Base-by-base conservation (phyloP, 2,888 invertebrate species). In the Tubiluchus corallicola region DNA sequence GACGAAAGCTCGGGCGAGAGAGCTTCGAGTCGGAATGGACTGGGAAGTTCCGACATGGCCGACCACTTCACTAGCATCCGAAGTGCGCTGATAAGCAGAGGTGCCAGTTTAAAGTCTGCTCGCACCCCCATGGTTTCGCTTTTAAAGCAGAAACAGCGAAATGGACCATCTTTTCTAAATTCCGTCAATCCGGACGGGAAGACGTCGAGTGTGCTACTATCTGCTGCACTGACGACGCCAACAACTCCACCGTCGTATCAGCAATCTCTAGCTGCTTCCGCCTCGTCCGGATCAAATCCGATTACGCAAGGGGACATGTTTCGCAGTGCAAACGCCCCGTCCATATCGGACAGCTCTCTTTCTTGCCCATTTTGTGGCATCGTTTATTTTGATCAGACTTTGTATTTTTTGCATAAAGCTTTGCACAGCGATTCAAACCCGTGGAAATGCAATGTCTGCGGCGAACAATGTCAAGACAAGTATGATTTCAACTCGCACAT, bases 401-500 rank as follows among this genome's bases (percentile, higher is more conserved):
- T 94, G 46, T 92, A 90, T 68, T 87, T 92, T 68, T 73, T 96
- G 52, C 94, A 96, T 71, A 92, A 92, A 70, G 92, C 92, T 53
- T 85, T 94, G 64, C 94, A 96, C 69, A 90, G 90, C 54, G 87
- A 88, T 62, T 82, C 84, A 53, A 90, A 92, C 68, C 92, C 94
- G 1, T 94, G 79, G 79, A 88, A 88, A 68, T 92, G 92, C 68
- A 94, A 94, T 69, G 84, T 94, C 55, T 96, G 94, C 66, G 92
- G 92, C 41, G 84, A 87, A 65, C 80, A 82, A 62, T 87, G 87
- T 67, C 80, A 79, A 65, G 87, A 90, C 62, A 82, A 90, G 45
- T 92, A 92, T 68, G 88, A 92, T 67, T 94, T 94, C 71, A 88
- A 90, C 71, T 84, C 87, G 55, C 88, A 90, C 73, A 73, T 88